Conservation (phyloP, 2,888 invertebrate species). For the Tineola bisselliella region DNA sequence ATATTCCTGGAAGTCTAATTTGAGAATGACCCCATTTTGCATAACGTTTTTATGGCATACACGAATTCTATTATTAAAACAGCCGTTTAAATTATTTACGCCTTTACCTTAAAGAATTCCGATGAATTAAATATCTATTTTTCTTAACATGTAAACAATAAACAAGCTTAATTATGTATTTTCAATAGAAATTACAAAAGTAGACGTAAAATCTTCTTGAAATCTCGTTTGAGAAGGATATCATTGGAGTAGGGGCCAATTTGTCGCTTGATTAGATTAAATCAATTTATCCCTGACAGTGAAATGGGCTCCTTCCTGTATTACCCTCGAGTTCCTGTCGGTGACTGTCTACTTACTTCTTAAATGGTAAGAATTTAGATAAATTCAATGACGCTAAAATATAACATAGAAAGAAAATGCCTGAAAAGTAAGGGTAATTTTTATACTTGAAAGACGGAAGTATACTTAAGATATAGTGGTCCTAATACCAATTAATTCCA, state of each 20-base stretch:
- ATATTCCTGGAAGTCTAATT: neutral
- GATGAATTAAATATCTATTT: no score
- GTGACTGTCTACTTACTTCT: neutral
- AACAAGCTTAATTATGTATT: no score
- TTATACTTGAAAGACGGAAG: no score
- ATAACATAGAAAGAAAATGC: no score
- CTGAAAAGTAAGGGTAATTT: no score
- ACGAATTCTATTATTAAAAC: no score
- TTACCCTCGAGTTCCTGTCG: neutral
- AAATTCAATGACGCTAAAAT: neutral
- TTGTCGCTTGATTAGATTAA: conserved; percentile 57
- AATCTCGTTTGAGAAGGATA: neutral
- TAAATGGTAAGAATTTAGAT: neutral
- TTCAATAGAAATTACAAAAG: neutral
- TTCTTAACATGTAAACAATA: no score
- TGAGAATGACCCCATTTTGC: neutral
- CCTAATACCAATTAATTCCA: no score
- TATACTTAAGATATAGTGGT: no score
- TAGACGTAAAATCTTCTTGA: neutral
- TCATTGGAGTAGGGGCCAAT: conserved; percentile 26
- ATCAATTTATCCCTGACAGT: conserved; percentile 34
- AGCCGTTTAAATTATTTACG: no score
- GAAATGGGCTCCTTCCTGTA: conserved; percentile 13
- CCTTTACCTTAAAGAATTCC: no score
- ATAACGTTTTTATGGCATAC: neutral